phyloP scores from a whole-genome alignment of 2,888 invertebrate species.

The Ephialtes manifestator region DNA sequence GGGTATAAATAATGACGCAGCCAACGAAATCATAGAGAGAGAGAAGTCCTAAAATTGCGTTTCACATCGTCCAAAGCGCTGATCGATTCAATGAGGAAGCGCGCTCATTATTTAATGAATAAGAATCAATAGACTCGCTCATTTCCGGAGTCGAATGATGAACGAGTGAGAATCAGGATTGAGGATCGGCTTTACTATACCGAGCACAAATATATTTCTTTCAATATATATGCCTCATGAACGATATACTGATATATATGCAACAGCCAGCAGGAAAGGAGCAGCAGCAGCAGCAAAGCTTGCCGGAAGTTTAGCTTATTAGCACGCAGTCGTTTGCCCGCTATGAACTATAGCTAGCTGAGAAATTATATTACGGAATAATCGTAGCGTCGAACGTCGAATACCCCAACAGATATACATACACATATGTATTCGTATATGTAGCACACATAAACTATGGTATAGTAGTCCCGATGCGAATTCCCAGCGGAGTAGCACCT shows the following conservation, averaged over 20 bases:
- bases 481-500: constrained; percentile 59
- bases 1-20: too few species aligned
- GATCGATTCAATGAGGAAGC: not conserved
- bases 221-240: constrained; percentile 64
- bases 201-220: constrained; percentile 40
- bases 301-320: constrained; percentile 69
- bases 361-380: constrained; percentile 65
- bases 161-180: constrained; percentile 56
- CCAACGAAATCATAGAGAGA: not conserved
- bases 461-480: constrained; percentile 55
- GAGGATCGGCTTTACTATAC: constrained; percentile 48
- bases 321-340: constrained; percentile 58
- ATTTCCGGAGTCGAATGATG: constrained; percentile 52
- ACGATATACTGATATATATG: constrained; percentile 36
- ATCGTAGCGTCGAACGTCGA: constrained; percentile 58
- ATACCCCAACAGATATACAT: constrained; percentile 34
- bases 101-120: constrained; percentile 11
- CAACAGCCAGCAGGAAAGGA: not conserved
- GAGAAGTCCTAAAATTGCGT: not conserved
- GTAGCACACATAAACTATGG: constrained; percentile 18
- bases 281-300: constrained; percentile 19
- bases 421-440: not conserved
- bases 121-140: constrained; percentile 12
- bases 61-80: not conserved
- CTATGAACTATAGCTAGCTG: constrained; percentile 50